Base-by-base conservation (phyloP, 2,888 invertebrate genomes). In the Drosophila nigritarsus region DNA sequence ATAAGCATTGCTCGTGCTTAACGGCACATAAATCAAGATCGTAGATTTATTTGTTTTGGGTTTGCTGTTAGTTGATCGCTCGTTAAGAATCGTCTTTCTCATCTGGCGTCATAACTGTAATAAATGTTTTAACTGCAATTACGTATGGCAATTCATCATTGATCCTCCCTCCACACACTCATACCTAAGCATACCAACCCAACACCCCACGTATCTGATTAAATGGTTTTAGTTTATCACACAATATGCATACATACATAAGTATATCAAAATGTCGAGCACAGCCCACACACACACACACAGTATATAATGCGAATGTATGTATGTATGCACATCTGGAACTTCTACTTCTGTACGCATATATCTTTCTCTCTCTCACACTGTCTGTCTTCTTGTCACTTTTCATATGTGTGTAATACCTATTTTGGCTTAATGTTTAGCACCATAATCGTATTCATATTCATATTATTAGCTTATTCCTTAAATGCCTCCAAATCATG, bases 241-340 rank as follows among this genome's bases (percentile, higher is more conserved):
- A 65, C 58, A 54, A 62, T 50, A 62, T 60, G 56, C 70, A 69
- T 73, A 67, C 45, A 75, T 64, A 63, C 27, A 64, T 40, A 32
- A 70, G 20, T 65, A 56, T 50, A 59, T 55, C 32, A 34, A 58
- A 40, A 38, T 27, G 20, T 77, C 27, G 48, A 59, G 45, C 78
- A 78, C 66, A 36, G 20, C 55, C 51, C 64, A 60, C 55, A 56
- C 50, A 61, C 53, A 61, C 53, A 38, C 45, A 62, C 30, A 78
- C 78, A 45, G 54, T 67, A 79, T 82, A 69, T 70, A 76, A 80
- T 76, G 70, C 70, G 73, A 80, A 83, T 83, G 83, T 73, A 75
- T 81, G 83, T 75, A 72, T 81, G 78, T 65, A 65, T 74, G 66
- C 66, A 66, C 75, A 80, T 53, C 65, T 68, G 80, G 70, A 80